Evolutionary conservation across 2,113 vertebrate species (phyloP).

Genomic region (Cettia cetti): DNA sequence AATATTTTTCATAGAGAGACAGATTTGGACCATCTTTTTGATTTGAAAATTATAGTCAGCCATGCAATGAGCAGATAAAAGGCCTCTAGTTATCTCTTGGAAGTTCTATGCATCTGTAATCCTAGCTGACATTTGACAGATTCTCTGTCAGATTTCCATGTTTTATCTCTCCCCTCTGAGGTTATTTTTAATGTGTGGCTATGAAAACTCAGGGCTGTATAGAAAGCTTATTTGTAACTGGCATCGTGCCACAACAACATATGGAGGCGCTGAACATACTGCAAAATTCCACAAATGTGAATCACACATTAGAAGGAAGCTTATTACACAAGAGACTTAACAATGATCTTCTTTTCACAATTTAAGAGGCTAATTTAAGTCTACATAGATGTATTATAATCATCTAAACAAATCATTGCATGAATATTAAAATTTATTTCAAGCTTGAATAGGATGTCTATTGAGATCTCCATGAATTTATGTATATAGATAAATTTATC

Average conservation of each 20-base stretch:
- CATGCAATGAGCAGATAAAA: conserved; percentile 14
- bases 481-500: neutral
- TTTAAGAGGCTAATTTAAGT: neutral
- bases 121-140: conserved; percentile 6
- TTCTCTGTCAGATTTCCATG: conserved; percentile 21
- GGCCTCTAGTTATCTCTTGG: neutral
- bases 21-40: neutral
- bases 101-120: neutral
- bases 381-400: neutral
- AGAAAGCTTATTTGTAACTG: neutral
- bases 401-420: neutral
- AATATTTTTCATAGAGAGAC: neutral
- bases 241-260: neutral
- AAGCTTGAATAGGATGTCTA: neutral
- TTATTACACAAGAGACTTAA: neutral
- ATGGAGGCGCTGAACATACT: neutral
- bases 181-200: conserved; percentile 24
- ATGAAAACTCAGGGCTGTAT: neutral
- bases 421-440: neutral
- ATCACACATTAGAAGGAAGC: neutral
- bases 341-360: neutral
- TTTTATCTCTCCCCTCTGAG: conserved; percentile 17
- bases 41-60: neutral
- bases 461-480: neutral
- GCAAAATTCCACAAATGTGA: neutral